Base-by-base conservation (phyloP, 2,113 vertebrate species). In the Bufo gargarizans region DNA sequence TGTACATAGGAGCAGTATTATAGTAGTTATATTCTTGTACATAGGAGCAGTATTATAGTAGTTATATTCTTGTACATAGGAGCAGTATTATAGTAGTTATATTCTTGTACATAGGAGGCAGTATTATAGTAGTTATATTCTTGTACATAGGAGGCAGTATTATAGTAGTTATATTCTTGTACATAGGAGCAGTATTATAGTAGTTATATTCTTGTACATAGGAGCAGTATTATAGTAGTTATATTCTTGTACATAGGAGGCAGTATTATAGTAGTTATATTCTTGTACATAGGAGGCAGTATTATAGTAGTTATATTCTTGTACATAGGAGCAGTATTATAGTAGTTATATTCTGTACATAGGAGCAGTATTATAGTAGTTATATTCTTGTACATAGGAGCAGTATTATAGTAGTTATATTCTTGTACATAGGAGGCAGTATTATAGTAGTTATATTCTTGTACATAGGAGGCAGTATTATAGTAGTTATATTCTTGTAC, bases 401-500 rank as follows among this genome's bases (percentile, higher is more conserved):
- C 61, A 65, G 61, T 65, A 65, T 65, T 65, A 65, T 69, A 69
- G 65, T 33, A 69, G 65, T 69, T 69, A 69, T 69, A 69, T 69
- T 69, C 65, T 69, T 69, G 65, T 69, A 69, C 10, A 69, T 69
- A 69, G 65, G n/a, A 33, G 59, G 65, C n/a, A 69, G 65, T 69
- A 69, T 69, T 69, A 69, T 69, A 69, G 65, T 33, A 69, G 65
- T 69, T 33, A 69, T 69, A 69, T 69, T 69, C 65, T 69, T 69
- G 65, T 69, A 33, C n/a, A 69, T 69, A 69, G 65, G n/a, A 12
- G 59, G n/a, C 65, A 69, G 65, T 69, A 69, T 69, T 69, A 69
- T 69, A 69, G 65, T 69, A 69, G 65, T 69, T 69, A 69, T 69
- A 69, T 69, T 69, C 65, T 69, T 69, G 65, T 69, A 69, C 56